Conservation (phyloP, 2,888 invertebrate species). For the Chamaedrilus cognettii region DNA sequence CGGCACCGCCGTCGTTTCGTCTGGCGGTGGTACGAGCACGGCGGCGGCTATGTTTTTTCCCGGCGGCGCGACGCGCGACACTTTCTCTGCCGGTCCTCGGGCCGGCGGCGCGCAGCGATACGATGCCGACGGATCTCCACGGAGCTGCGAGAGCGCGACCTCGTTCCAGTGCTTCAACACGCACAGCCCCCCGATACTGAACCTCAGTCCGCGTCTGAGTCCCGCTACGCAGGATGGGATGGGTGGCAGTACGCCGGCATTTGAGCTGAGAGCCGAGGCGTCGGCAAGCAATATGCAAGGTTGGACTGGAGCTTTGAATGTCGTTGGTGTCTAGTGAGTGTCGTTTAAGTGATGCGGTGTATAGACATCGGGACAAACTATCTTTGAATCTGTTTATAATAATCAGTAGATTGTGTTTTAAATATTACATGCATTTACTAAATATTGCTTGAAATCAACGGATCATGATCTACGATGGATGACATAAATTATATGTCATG, state of each 20-base stretch:
- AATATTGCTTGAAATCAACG: no score
- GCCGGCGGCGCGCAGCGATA: background rate
- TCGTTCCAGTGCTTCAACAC: conserved; percentile 49
- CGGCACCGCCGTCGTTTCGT: background rate
- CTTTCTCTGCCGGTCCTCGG: background rate
- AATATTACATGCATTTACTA: no score
- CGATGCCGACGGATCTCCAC: conserved; percentile 22
- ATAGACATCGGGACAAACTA: no score
- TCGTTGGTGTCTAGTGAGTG: no score
- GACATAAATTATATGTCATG: no score
- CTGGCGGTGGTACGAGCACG: background rate
- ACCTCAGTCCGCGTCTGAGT: conserved; percentile 49
- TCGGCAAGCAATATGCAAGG: no score
- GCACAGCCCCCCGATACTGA: conserved; percentile 56
- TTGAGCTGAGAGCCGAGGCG: conserved; percentile 1
- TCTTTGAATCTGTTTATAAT: no score
- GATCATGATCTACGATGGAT: no score
- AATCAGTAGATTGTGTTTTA: no score
- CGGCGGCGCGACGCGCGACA: background rate
- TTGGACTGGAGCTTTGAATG: no score
- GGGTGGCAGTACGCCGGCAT: conserved; percentile 1
- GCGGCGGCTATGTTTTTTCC: background rate
- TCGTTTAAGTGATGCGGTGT: no score
- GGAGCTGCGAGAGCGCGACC: conserved; percentile 27
- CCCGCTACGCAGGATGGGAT: conserved; percentile 24